Evolutionary conservation across 2,888 invertebrate species (phyloP).

Genomic region (Brachylomia viminalis): DNA sequence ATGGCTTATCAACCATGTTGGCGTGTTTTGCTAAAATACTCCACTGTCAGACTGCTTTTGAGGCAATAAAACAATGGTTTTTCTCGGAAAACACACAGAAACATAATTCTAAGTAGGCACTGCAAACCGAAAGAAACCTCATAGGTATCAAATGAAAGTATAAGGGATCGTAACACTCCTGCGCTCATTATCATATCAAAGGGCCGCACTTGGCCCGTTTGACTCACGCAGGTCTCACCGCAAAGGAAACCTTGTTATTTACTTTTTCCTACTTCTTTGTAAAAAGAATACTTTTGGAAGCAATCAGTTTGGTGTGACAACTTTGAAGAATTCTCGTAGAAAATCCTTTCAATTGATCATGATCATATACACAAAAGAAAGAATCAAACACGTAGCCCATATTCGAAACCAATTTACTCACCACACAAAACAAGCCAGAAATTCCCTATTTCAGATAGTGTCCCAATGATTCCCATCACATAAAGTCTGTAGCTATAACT

Average conservation of each 20-base stretch:
- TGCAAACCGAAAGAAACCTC: not conserved
- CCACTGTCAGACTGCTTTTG: no score
- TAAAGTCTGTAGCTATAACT: constrained; percentile 40
- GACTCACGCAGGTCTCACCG: constrained; percentile 25
- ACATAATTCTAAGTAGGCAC: not conserved
- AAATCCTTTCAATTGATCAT: not conserved
- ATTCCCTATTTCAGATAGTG: constrained; percentile 1
- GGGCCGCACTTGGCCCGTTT: constrained; percentile 29
- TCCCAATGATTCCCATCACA: constrained; percentile 24
- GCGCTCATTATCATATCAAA: constrained; percentile 65
- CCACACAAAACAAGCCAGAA: not conserved
- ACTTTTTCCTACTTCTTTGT: constrained; percentile 23
- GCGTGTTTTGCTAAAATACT: not conserved
- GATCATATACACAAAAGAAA: no score
- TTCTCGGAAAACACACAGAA: not conserved
- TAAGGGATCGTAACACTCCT: constrained; percentile 14
- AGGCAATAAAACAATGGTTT: no score
- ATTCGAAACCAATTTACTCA: not conserved
- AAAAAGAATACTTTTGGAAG: constrained; percentile 37
- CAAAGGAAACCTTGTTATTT: constrained; percentile 37
- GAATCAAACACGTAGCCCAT: not conserved
- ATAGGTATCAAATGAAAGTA: constrained; percentile 42
- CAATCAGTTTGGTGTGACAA: constrained; percentile 12
- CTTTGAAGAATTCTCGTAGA: not conserved
- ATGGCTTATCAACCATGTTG: not conserved